Conservation (phyloP, 2,797 vertebrate species). For the Acanthurus leucopareius region DNA sequence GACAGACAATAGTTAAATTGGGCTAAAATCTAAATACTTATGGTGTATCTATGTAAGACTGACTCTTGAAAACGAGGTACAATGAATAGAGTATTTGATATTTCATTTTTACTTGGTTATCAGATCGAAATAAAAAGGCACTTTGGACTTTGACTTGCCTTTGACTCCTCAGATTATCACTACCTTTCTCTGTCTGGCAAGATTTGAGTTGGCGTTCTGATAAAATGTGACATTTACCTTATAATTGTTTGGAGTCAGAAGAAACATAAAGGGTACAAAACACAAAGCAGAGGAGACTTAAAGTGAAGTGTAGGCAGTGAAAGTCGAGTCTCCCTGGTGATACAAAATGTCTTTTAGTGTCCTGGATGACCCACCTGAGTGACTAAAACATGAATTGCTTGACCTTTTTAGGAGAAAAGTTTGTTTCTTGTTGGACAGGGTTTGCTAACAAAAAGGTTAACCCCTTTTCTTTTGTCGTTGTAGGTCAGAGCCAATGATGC, state of each 20-base stretch:
- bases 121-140: neutral
- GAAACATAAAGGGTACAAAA: neutral
- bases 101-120: neutral
- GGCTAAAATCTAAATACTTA: neutral
- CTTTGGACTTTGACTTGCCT: neutral
- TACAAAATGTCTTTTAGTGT: neutral
- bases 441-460: neutral
- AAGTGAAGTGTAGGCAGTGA: neutral
- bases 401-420: too few species aligned
- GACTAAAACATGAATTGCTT: neutral
- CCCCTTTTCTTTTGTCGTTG: slow-evolving; percentile 16
- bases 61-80: neutral
- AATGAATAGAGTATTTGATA: neutral
- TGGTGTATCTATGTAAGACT: neutral
- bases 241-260: neutral
- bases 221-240: neutral
- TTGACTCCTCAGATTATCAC: too few species aligned
- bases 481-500: slow-evolving; percentile 96
- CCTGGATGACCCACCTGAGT: neutral
- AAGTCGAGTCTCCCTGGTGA: neutral
- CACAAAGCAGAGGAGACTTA: neutral
- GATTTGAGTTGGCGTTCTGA: neutral
- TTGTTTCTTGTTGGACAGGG: neutral
- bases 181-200: neutral
- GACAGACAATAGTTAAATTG: neutral